Base-by-base conservation (phyloP, 2,113 vertebrate species). In the Sander lucioperca region DNA sequence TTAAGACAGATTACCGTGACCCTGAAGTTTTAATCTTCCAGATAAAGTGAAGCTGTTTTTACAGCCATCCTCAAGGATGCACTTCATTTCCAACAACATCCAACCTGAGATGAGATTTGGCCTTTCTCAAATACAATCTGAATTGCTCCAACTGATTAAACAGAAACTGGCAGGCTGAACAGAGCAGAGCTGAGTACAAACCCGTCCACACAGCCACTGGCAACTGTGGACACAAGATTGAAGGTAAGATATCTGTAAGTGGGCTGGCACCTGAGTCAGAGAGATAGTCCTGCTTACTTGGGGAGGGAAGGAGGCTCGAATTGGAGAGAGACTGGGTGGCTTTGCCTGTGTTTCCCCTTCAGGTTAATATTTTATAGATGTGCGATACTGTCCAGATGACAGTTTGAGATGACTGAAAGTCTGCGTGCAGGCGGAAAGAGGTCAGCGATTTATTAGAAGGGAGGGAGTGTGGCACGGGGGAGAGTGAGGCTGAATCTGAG, bases 141-240 rank as follows among this genome's bases (percentile, higher is more conserved):
- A 92, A 88, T 91, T 68, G 74, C 89, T 87, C 80, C 83, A 77
- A 92, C 86, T 91, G 90, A 91, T 93, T 92, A 92, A 93, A 92
- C 88, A 90, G 87, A 90, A 91, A 88, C 71, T 80, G 90, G 81
- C 89, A 86, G 82, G 84, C 83, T 72, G 75, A 80, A 86, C 89
- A 88, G 89, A 82, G 77, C 84, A 65, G 89, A 87, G 90, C 87
- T 58, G 91, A 92, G 91, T 84, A 82, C 89, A 86, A 86, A 88
- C 84, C 64, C 19, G 36, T 87, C 86, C 90, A 59, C 76, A 33
- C 79, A 79, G 82, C 86, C 86, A 84, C 81, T 67, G 77, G 90
- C 83, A 66, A 91, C 82, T 89, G 93, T 88, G 86, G 92, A 94
- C 90, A 92, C 84, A 90, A 90, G 93, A 94, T 94, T 75, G 89